phyloP scores from a whole-genome alignment of 2,888 invertebrate species.

The Andrena chrysosceles region DNA sequence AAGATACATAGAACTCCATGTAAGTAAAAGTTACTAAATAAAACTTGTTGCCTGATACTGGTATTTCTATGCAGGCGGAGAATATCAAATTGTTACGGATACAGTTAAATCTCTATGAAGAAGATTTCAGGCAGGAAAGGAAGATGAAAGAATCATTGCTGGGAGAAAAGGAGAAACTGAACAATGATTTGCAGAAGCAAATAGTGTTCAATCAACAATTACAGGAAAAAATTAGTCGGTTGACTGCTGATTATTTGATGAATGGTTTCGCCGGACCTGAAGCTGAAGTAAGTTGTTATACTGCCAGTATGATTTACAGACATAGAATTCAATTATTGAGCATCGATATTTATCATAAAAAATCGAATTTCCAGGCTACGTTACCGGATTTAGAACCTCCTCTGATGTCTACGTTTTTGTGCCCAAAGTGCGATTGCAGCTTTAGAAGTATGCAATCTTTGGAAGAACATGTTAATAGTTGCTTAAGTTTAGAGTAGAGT shows the following conservation, averaged over 20 bases:
- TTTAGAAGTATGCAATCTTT: conserved; percentile 7
- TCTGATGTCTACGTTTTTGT: neutral
- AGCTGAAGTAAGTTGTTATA: conserved; percentile 9
- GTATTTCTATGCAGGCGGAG: conserved; percentile 33
- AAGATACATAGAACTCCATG: conserved; percentile 40
- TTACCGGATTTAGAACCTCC: neutral
- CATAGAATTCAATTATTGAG: neutral
- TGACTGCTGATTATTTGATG: neutral
- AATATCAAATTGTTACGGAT: conserved; percentile 16
- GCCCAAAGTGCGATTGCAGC: conserved; percentile 28
- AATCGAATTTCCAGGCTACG: conserved; percentile 1
- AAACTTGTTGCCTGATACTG: neutral
- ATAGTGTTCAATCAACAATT: conserved; percentile 19
- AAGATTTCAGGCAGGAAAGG: conserved; percentile 53
- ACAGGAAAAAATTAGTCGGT: neutral
- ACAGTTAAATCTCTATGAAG: conserved; percentile 47
- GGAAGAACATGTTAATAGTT: conserved; percentile 24
- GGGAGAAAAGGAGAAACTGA: conserved; percentile 30
- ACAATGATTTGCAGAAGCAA: conserved; percentile 25
- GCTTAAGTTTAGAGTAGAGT: conserved; percentile 35
- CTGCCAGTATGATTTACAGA: neutral
- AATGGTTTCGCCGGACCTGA: neutral
- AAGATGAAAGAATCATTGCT: conserved; percentile 33
- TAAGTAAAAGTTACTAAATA: conserved; percentile 37
- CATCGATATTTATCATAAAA: neutral